phyloP scores from a whole-genome alignment of 2,113 vertebrate genomes.

The Ochotona princeps region DNA sequence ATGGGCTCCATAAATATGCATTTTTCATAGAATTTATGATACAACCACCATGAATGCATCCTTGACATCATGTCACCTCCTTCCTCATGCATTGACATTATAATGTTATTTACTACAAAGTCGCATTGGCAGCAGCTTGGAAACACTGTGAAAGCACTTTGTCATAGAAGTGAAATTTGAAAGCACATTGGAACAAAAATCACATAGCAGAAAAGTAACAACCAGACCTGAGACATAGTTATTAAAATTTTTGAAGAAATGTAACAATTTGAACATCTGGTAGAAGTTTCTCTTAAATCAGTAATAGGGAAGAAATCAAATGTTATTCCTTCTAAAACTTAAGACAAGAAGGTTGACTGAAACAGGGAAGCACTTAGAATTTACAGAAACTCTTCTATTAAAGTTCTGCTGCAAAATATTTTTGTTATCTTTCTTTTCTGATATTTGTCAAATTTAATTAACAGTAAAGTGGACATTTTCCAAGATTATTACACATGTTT shows the following conservation, averaged over 20 bases:
- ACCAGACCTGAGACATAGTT: background rate
- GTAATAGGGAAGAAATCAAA: background rate
- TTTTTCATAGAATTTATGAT: constrained; percentile 74
- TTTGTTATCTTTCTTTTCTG: background rate
- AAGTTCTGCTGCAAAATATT: background rate
- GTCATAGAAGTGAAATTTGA: constrained; percentile 35
- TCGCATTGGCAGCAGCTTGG: constrained; percentile 67
- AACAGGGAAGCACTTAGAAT: background rate
- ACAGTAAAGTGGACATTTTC: background rate
- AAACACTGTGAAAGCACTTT: constrained; percentile 62
- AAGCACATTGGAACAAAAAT: constrained; percentile 63
- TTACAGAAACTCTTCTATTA: background rate
- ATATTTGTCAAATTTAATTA: background rate
- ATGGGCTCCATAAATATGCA: constrained; percentile 75
- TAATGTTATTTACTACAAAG: constrained; percentile 75
- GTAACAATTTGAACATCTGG: constrained; percentile 1
- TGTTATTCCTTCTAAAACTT: background rate
- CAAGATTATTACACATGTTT: background rate
- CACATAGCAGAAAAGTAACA: background rate
- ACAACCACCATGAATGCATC: constrained; percentile 61
- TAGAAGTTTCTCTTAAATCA: background rate
- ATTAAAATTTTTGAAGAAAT: constrained; percentile 28
- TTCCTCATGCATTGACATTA: constrained; percentile 62
- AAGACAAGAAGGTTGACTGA: background rate
- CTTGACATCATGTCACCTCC: constrained; percentile 67